Evolutionary conservation across 2,888 invertebrate genomes (phyloP).

Genomic region (Ephialtes manifestator): DNA sequence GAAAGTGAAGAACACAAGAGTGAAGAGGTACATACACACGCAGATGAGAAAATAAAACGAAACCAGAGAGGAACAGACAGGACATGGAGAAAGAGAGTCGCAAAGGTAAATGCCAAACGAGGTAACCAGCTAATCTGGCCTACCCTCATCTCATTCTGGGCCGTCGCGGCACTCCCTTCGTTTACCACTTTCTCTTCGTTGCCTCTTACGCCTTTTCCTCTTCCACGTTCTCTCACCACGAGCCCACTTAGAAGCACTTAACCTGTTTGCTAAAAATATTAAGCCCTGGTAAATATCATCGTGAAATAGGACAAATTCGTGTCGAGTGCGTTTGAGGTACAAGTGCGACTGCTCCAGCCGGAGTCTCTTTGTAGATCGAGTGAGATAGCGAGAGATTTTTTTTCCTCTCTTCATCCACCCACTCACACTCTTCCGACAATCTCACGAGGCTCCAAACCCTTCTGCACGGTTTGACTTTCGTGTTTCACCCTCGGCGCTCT

Average conservation of each 20-base stretch:
- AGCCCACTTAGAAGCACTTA: slow-evolving; percentile 80
- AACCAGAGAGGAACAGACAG: not conserved
- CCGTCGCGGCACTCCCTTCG: slow-evolving; percentile 49
- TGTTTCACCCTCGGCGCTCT: slow-evolving; percentile 20
- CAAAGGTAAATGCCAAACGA: slow-evolving; percentile 67
- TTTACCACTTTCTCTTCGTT: slow-evolving; percentile 47
- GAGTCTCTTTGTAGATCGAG: slow-evolving; percentile 75
- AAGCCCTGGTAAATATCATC: slow-evolving; percentile 80
- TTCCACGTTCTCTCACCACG: slow-evolving; percentile 61
- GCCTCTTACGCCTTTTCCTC: slow-evolving; percentile 23
- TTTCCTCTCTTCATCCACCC: slow-evolving; percentile 54
- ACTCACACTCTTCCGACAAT: slow-evolving; percentile 16
- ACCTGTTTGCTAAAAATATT: slow-evolving; percentile 82
- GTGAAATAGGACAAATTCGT: slow-evolving; percentile 80
- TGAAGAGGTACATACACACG: slow-evolving; percentile 28
- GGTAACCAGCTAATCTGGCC: slow-evolving; percentile 70
- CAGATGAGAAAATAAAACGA: not conserved
- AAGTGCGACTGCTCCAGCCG: slow-evolving; percentile 71
- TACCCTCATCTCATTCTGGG: slow-evolving; percentile 54
- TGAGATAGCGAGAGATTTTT: slow-evolving; percentile 16
- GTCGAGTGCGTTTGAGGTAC: slow-evolving; percentile 77
- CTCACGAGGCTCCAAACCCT: not conserved
- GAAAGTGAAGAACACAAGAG: not conserved
- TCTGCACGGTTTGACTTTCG: slow-evolving; percentile 20
- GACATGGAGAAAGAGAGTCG: slow-evolving; percentile 10